A percentile compares a stretch with the other conserved stretches of the same genome.
phyloP scores from a whole-genome alignment of 1,140 invertebrate genomes.

The Leguminivora glycinivorella region DNA sequence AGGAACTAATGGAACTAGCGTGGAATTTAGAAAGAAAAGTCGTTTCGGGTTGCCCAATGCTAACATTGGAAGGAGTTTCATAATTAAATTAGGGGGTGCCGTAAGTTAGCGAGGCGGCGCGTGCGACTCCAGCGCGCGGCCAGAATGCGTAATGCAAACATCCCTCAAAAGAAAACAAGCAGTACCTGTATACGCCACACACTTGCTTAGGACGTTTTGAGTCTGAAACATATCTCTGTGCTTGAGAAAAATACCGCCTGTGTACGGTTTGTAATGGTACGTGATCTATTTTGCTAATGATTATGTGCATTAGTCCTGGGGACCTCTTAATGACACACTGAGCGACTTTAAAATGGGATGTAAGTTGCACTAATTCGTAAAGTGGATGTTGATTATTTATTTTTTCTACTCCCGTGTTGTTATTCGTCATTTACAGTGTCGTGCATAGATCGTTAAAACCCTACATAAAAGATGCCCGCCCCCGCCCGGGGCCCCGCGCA shows the following conservation, averaged over 20 bases:
- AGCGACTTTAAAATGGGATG: constrained; percentile 19
- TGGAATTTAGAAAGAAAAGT: constrained; percentile 7
- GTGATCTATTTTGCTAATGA: constrained; percentile 40
- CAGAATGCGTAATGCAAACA: constrained; percentile 49
- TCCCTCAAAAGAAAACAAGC: background rate
- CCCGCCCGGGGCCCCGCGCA: no score
- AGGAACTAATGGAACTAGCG: background rate
- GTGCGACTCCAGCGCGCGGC: constrained; percentile 41
- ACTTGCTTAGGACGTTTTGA: background rate
- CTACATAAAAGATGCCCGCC: no score
- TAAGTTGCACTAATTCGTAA: constrained; percentile 21
- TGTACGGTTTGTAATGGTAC: constrained; percentile 36
- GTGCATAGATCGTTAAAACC: no score
- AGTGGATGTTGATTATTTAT: constrained; percentile 1
- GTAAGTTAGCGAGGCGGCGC: constrained; percentile 42
- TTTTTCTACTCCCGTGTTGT: no score
- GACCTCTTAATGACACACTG: constrained; percentile 15
- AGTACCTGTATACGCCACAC: background rate
- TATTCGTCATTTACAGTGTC: no score
- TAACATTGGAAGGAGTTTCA: constrained; percentile 42
- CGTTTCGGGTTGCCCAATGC: constrained; percentile 28
- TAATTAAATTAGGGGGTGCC: constrained; percentile 50
- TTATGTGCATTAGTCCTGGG: constrained; percentile 19
- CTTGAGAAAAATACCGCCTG: constrained; percentile 37
- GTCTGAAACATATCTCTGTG: background rate